Evolutionary conservation across 1,140 invertebrate species (phyloP).

Genomic region (Ruditapes philippinarum): DNA sequence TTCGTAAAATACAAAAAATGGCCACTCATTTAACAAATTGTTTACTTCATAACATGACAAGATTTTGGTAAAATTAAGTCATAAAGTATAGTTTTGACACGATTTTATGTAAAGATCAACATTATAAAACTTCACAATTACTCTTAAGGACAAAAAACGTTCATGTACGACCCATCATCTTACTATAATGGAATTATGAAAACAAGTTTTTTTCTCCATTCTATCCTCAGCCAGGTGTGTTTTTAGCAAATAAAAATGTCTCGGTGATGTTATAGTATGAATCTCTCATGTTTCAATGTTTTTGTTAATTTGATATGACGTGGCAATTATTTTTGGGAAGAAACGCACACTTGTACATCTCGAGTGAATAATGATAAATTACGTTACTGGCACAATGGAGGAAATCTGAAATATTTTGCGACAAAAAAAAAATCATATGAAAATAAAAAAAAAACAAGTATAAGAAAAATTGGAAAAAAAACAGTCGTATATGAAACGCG

Average conservation of each 20-base stretch:
- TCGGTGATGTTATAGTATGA: neutral
- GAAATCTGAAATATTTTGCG: too few species aligned
- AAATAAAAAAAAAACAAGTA: too few species aligned
- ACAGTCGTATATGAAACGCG: too few species aligned
- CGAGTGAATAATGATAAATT: too few species aligned
- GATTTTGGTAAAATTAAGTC: conserved; percentile 23
- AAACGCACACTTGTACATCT: neutral
- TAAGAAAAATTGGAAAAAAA: too few species aligned
- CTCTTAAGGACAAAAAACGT: conserved; percentile 27
- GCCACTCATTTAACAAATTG: conserved; percentile 26
- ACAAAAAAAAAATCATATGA: too few species aligned
- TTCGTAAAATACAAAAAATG: conserved; percentile 27
- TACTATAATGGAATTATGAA: conserved; percentile 37
- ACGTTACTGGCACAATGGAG: too few species aligned
- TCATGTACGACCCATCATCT: neutral
- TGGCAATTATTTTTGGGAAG: conserved; percentile 41
- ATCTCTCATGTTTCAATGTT: conserved; percentile 6
- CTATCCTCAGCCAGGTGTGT: conserved; percentile 12
- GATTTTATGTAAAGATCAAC: conserved; percentile 61
- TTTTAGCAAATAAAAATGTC: conserved; percentile 25
- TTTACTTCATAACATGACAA: conserved; percentile 31
- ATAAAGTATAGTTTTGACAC: conserved; percentile 54
- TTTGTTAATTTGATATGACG: conserved; percentile 44
- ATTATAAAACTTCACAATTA: conserved; percentile 1
- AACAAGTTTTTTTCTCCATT: neutral